Evolutionary conservation across 2,888 invertebrate species (phyloP), one percentile per base, ranked within the genome.

Genomic region (Koerneria pararmatus): DNA sequence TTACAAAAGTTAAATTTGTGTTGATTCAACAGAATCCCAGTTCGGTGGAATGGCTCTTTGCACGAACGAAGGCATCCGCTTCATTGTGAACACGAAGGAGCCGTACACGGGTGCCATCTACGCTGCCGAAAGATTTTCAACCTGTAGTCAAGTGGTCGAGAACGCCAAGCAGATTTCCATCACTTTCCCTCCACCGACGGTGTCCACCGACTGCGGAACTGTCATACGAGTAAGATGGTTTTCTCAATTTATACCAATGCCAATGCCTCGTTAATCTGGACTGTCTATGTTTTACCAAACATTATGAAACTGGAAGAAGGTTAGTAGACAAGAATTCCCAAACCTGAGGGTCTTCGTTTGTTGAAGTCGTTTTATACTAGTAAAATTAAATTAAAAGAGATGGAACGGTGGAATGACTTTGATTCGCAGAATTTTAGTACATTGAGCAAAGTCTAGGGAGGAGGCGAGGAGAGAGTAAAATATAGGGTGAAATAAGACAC

Each of bases 41-140:
- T 83, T 83, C 71, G 83, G 83, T 35, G 83, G 83, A 61, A 83
- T 83, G 83, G 83, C 83, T 29, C 71, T 83, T 54, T 83, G 83
- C 71, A 83, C 83, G 34, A 83, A 83, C 71, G 83, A 83, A 57
- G 83, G 83, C 66, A 83, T 83, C 66, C 74, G 82, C 11, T 83
- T 83, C 76, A 83, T 83, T 67, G 82, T 83, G 66, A 83, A 83
- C 75, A 83, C 83, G 66, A 83, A 83, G 69, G 83, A 83, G 58
- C 83, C 83, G 15, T 83, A 83, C 77, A 83, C 83, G 27, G 83
- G 83, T 56, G 83, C 83, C 67, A 83, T 83, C 61, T 83, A 83
- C 69, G 83, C 83, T 32, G 83, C 83, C 31, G 83, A 83, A 69
- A 71, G 83, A 60, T 83, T 83, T 77, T 75, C 79, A 34, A 82